Evolutionary conservation across 2,113 vertebrate genomes (phyloP).

Genomic region (Corythornis cristatus): DNA sequence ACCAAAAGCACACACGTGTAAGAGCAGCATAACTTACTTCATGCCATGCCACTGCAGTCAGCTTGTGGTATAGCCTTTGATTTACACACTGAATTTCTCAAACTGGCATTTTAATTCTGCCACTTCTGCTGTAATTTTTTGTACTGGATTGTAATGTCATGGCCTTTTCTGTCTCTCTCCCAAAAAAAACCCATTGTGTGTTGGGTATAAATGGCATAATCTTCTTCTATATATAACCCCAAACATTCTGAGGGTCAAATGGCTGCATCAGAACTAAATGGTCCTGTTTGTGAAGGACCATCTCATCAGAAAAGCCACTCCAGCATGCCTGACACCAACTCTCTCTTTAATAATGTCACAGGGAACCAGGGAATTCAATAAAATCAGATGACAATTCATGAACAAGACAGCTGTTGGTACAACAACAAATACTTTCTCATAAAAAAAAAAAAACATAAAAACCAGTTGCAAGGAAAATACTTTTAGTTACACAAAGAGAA

Average conservation of each 20-base stretch:
- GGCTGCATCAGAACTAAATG: not conserved
- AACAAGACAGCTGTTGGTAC: not conserved
- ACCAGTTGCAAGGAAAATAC: not conserved
- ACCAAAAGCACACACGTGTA: not conserved
- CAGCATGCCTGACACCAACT: not conserved
- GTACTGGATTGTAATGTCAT: not conserved
- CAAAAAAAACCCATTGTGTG: not conserved
- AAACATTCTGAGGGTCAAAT: not conserved
- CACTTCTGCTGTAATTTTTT: not conserved
- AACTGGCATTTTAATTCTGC: not conserved
- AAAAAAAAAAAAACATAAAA: not conserved
- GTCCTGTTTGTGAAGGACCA: not conserved
- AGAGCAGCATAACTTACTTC: not conserved
- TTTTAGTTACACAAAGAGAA: not conserved
- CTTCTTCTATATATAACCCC: not conserved
- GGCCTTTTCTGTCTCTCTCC: not conserved
- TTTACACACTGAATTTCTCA: not conserved
- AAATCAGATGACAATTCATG: not conserved
- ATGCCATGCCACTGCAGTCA: not conserved
- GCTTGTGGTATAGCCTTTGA: not conserved
- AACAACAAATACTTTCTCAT: not conserved
- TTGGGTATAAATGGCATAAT: not conserved
- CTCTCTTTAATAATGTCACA: not conserved
- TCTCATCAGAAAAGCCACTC: not conserved
- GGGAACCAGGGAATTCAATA: not conserved